These are phyloP conservation scores for Dromius quadrimaculatus DNA, from an alignment of 2,888 invertebrate species.

Conservation along the genomic window DNA sequence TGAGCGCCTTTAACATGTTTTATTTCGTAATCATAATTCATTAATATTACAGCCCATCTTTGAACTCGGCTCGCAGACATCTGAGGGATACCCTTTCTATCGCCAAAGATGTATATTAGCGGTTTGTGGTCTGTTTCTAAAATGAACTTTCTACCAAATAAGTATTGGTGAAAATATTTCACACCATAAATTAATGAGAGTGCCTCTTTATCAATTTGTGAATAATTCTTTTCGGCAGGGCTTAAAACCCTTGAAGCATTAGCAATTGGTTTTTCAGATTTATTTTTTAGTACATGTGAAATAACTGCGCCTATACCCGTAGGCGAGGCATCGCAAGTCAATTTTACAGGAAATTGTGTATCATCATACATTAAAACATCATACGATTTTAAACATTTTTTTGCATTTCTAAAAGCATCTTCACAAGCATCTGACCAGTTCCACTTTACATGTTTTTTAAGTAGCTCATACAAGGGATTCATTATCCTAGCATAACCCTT, in stretches of 20 bases:
- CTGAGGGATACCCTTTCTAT: not conserved
- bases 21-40: not conserved
- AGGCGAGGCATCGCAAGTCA: not conserved
- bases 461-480: not conserved
- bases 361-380: conserved; percentile 1
- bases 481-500: not conserved
- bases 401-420: conserved; percentile 1
- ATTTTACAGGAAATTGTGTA: not conserved
- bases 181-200: not conserved
- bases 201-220: not conserved
- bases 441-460: conserved; percentile 2
- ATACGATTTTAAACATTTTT: not conserved
- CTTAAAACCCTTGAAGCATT: not conserved
- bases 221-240: conserved; percentile 1
- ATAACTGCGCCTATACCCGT: not conserved
- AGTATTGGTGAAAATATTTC: not conserved
- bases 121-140: conserved; percentile 1
- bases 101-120: not conserved
- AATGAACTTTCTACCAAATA: not conserved
- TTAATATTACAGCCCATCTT: not conserved
- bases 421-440: no score
- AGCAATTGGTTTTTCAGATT: not conserved
- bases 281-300: not conserved
- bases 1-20: conserved; percentile 5
- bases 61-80: not conserved